Conservation (phyloP, 2,113 vertebrate genomes). For the Neoarius graeffei region DNA sequence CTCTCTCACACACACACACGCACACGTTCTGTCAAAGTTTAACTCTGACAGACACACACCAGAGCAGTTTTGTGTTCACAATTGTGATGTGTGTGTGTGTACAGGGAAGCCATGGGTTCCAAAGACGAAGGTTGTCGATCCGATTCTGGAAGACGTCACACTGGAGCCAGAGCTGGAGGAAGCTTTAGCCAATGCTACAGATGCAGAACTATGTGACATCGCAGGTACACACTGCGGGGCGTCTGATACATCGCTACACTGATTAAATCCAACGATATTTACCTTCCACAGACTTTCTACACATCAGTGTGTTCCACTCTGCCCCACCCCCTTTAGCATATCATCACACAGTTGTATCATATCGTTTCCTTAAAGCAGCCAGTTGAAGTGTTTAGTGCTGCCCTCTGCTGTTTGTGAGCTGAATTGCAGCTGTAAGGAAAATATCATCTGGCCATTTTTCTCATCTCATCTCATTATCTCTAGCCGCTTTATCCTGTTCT, state of each 20-base stretch:
- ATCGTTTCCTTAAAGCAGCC: background rate
- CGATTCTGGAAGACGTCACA: conserved; percentile 90
- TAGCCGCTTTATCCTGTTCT: no score
- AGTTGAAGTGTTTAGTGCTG: background rate
- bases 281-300: background rate
- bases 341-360: background rate
- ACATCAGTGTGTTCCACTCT: background rate
- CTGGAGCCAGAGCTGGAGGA: conserved; percentile 96
- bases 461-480: no score
- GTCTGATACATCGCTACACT: background rate
- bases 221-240: conserved; percentile 78
- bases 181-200: conserved; percentile 89
- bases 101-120: conserved; percentile 91
- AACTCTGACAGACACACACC: background rate
- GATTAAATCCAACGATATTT: background rate
- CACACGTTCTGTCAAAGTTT: background rate
- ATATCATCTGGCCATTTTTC: background rate
- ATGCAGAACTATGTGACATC: conserved; percentile 96
- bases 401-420: background rate
- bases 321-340: background rate
- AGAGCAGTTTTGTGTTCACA: background rate
- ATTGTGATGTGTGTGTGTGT: background rate
- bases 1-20: background rate
- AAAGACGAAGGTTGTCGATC: conserved; percentile 85
- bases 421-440: background rate